Percentiles rank a stretch among this genome's conserved stretches.
These are phyloP conservation scores for Cygnus olor DNA, from an alignment of 2,797 vertebrate species.

Conservation along the genomic window DNA sequence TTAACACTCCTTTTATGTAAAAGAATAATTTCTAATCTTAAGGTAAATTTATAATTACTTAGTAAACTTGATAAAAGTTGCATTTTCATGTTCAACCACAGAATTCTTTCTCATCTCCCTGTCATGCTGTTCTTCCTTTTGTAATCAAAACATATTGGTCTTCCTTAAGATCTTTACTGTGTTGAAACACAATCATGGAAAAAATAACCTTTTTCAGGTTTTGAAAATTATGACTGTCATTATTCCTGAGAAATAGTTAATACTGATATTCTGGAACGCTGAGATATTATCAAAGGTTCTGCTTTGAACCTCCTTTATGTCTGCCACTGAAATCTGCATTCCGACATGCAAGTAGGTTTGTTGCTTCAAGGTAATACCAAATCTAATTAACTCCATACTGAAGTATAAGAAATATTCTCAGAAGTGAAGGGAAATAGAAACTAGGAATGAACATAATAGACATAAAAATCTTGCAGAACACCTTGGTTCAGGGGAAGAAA, in stretches of 20 bases:
- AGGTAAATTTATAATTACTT: background rate
- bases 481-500: background rate
- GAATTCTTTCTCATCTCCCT: background rate
- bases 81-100: background rate
- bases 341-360: background rate
- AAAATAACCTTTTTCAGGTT: background rate
- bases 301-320: background rate
- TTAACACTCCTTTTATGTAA: background rate
- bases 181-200: background rate
- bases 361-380: background rate
- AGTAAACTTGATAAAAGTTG: background rate
- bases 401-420: background rate
- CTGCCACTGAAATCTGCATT: background rate
- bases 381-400: conserved; percentile 4
- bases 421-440: background rate
- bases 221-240: background rate
- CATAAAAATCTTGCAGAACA: background rate
- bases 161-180: background rate
- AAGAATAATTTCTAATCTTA: background rate
- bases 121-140: background rate
- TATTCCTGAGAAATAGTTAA: background rate
- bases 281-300: background rate
- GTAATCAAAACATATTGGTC: background rate
- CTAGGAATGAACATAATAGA: background rate
- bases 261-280: background rate